Base-by-base conservation (phyloP, 53 echinoderm and acorn worm species). In the Crossaster papposus region DNA sequence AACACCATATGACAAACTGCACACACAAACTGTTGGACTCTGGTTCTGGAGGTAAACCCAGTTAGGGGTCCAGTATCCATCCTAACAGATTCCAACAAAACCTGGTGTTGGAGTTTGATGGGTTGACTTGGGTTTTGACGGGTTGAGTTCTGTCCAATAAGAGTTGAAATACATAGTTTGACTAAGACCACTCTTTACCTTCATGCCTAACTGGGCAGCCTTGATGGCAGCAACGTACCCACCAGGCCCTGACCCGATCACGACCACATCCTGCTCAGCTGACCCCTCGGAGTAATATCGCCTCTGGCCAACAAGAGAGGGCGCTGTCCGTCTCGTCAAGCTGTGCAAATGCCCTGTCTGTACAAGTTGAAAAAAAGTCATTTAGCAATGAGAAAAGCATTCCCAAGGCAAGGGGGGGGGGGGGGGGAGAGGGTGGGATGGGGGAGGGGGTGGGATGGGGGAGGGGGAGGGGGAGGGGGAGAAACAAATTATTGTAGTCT, bases 171-270 rank as follows among this genome's bases (percentile, higher is more conserved):
- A 17, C 44, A 44, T 44, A 58, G 15, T 20, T 11, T 8, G 58
- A 58, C 3, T 2, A 18, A 68, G 5, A 11, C 28, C 17, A 28
- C 28, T 23, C 9, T 28, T 70, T 68, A 96, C 96, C 91, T 97
- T 97, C 89, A 97, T 89, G 37, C 97, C 97, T 31, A 97, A 90
- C 68, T 97, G 97, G 77, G 97, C 97, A 52, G 95, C 95, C 70
- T 95, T 95, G 80, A 97, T 97, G 38, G 97, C 97, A 5, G 97
- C 97, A 33, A 97, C 97, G 89, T 97, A 97, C 17, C 97, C 97
- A 20, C 97, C 97, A 44, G 97, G 97, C 71, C 97, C 97, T 15
- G 97, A 97, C 32, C 97, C 97, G 37, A 97, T 97, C 58, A 97
- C 97, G 2, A 94, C 95, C 30, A 97, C 83, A 74, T 97, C 97